These are phyloP conservation scores for Varecia variegata DNA, from an alignment of 2,797 vertebrate genomes.

Conservation along the genomic window DNA sequence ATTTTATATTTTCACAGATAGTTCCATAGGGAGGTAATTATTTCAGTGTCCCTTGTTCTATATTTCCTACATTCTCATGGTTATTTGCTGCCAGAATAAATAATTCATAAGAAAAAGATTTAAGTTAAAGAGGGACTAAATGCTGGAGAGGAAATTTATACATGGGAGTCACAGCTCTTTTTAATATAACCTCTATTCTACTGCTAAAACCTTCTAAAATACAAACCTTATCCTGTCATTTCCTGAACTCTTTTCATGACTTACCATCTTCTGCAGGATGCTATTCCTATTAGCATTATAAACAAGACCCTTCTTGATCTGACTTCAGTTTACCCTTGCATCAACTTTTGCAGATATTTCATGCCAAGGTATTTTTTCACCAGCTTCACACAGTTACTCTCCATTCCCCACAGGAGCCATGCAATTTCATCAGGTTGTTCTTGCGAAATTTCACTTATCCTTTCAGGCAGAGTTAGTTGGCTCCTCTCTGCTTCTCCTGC, in stretches of 20 bases:
- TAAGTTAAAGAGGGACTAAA: neutral
- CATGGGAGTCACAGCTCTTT: neutral
- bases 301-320: neutral
- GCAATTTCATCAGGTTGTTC: neutral
- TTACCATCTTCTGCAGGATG: neutral
- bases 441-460: neutral
- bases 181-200: neutral
- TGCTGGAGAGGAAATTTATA: neutral
- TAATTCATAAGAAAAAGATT: neutral
- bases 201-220: neutral
- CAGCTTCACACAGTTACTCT: neutral
- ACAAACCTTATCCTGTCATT: neutral
- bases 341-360: neutral
- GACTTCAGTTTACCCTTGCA: neutral
- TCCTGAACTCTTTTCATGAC: neutral
- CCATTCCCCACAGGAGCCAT: neutral
- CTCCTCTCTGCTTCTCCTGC: neutral
- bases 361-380: neutral
- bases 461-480: neutral
- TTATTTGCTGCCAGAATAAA: neutral
- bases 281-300: neutral
- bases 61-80: neutral
- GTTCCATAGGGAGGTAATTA: neutral
- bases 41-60: neutral
- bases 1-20: neutral